phyloP scores from a whole-genome alignment of 2,888 invertebrate genomes.

The Meteorus cinctellus region DNA sequence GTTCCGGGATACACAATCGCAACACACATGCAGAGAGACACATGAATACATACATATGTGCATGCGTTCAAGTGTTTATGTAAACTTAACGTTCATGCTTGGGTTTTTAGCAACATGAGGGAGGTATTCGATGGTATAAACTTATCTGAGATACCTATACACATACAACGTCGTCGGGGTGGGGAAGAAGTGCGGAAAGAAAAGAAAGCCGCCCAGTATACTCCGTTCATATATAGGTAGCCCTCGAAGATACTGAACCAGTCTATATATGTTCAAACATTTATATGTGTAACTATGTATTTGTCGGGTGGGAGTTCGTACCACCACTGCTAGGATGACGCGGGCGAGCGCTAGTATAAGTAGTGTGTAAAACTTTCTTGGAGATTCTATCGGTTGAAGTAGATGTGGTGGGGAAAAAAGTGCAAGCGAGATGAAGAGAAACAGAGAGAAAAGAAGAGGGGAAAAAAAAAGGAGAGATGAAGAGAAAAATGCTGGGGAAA shows the following conservation, averaged over 20 bases:
- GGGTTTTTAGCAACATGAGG: slow-evolving; percentile 7
- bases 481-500: slow-evolving; percentile 8
- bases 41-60: background rate
- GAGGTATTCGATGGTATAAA: slow-evolving; percentile 22
- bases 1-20: slow-evolving; percentile 12
- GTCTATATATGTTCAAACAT: background rate
- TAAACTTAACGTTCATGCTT: background rate
- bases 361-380: slow-evolving; percentile 45
- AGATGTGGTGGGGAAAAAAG: background rate
- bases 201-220: slow-evolving; percentile 28
- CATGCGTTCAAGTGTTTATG: background rate
- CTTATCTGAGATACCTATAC: slow-evolving; percentile 25
- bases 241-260: slow-evolving; percentile 15
- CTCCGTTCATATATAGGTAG: slow-evolving; percentile 22
- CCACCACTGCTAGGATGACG: slow-evolving; percentile 31
- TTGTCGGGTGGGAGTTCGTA: slow-evolving; percentile 32
- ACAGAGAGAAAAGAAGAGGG: slow-evolving; percentile 15
- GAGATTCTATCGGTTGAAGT: slow-evolving; percentile 39
- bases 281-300: slow-evolving; percentile 17
- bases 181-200: slow-evolving; percentile 38
- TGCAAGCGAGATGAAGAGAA: background rate
- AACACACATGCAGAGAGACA: background rate
- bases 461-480: slow-evolving; percentile 21
- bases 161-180: slow-evolving; percentile 16
- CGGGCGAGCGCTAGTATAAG: slow-evolving; percentile 30